Conservation (phyloP, 2,888 invertebrate genomes). For the Epinotia brunnichana region DNA sequence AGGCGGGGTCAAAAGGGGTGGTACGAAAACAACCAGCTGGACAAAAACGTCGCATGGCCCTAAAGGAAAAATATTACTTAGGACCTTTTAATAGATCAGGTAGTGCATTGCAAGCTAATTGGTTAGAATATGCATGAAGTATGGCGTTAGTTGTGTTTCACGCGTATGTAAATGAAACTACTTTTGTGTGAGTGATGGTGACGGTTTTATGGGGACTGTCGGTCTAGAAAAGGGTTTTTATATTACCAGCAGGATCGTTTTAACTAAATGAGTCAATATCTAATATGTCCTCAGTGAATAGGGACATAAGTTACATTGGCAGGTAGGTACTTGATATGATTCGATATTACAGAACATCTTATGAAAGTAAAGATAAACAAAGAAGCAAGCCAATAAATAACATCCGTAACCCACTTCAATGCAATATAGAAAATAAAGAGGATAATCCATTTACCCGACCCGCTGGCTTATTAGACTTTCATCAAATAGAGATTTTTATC, state of each 20-base stretch:
- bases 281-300: background rate
- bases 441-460: constrained; percentile 34
- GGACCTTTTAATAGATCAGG: constrained; percentile 21
- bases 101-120: constrained; percentile 63
- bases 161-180: constrained; percentile 33
- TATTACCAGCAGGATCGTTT: background rate
- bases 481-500: constrained; percentile 40
- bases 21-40: constrained; percentile 45
- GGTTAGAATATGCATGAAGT: constrained; percentile 54
- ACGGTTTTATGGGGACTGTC: constrained; percentile 13
- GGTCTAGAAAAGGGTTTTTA: constrained; percentile 8
- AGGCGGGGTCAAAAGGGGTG: constrained; percentile 69
- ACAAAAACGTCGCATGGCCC: constrained; percentile 20
- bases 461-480: constrained; percentile 38
- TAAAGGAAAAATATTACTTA: constrained; percentile 11
- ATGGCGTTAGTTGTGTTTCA: constrained; percentile 30
- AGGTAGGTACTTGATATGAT: background rate
- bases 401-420: constrained; percentile 27
- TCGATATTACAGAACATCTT: background rate
- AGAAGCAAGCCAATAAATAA: constrained; percentile 23
- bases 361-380: constrained; percentile 11
- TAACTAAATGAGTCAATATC: background rate
- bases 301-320: background rate
- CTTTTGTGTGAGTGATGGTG: constrained; percentile 32
- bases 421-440: constrained; percentile 36